Conservation (phyloP, 2,888 invertebrate species). For the Bimastos eiseni region DNA sequence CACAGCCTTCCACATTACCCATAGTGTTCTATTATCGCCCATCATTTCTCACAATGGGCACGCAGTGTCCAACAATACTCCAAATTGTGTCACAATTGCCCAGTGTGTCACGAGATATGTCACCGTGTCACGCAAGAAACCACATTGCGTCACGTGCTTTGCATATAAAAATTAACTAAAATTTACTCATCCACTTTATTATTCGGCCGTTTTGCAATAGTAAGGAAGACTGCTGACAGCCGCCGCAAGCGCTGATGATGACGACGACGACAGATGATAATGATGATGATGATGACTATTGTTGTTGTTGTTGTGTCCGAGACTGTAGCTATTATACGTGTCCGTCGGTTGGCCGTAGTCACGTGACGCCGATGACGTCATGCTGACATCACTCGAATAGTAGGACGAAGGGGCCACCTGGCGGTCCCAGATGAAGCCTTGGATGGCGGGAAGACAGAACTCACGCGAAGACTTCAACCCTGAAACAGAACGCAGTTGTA, state of each 20-base stretch:
- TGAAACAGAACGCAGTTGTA: not conserved
- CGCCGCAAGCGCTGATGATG: not conserved
- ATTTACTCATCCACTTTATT: not conserved
- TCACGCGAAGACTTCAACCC: conserved; percentile 6
- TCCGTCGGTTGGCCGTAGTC: conserved; percentile 15
- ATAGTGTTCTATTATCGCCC: too few species aligned
- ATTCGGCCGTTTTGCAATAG: not conserved
- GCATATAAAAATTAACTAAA: not conserved
- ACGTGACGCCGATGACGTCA: conserved; percentile 17
- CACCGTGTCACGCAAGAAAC: not conserved
- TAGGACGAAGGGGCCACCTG: not conserved
- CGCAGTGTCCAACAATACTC: too few species aligned
- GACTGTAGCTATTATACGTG: not conserved
- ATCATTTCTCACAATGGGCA: too few species aligned
- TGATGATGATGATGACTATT: not conserved
- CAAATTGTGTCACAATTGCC: too few species aligned
- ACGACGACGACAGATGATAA: not conserved
- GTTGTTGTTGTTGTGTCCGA: not conserved
- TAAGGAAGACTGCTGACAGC: not conserved
- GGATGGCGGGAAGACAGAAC: conserved; percentile 18
- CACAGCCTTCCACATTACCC: too few species aligned
- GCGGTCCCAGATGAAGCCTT: conserved; percentile 22
- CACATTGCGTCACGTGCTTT: not conserved
- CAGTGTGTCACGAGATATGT: not conserved
- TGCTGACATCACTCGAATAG: not conserved